Base-by-base conservation (phyloP, 2,888 invertebrate species). In the Brachyopa scutellaris region DNA sequence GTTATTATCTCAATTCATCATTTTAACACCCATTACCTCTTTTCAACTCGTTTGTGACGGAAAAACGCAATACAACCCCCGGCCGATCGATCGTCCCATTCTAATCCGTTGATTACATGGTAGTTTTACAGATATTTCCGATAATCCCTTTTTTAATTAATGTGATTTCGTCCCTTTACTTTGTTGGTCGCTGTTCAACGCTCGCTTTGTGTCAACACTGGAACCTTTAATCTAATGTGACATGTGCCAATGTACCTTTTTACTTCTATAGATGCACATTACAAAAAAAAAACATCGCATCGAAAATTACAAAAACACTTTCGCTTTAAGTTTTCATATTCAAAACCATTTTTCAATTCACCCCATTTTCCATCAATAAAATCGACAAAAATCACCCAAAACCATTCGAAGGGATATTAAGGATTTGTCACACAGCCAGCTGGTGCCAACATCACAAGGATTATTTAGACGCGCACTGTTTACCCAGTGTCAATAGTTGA, bases 51-150 rank as follows among this genome's bases (percentile, higher is more conserved):
- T 49, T 7, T 38, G 11, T 5, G 8, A 40, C 7, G 15, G 19
- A 9, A 49, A 57, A 31, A 66, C 15, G 21, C 31, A 47, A n/a
- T 38, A 7, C 17, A 53, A 79, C 59, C 73, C 49, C 59, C 51
- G 7, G 40, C 33, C 45, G 51, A 69, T 80, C 62, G 57, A 69
- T 62, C 76, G 69, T 51, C 72, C 17, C 57, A 57, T 73, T 73
- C 67, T 83, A 83, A 83, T 78, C 83, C 83, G 78, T 83, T 83
- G 78, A 83, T 83, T 83, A 83, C 83, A 83, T 59, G 83, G 83
- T 78, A 78, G 62, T 83, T 83, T 83, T 83, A 73, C 73, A 73
- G 61, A 73, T 57, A 83, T 78, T 67, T 67, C 67, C 57, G 61
- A 67, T 83, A 83, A 83, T 83, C 83, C 73, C 78, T 78, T 82